These are phyloP conservation scores for Dynastes tityus DNA, from an alignment of 2,888 invertebrate genomes.

Conservation along the genomic window DNA sequence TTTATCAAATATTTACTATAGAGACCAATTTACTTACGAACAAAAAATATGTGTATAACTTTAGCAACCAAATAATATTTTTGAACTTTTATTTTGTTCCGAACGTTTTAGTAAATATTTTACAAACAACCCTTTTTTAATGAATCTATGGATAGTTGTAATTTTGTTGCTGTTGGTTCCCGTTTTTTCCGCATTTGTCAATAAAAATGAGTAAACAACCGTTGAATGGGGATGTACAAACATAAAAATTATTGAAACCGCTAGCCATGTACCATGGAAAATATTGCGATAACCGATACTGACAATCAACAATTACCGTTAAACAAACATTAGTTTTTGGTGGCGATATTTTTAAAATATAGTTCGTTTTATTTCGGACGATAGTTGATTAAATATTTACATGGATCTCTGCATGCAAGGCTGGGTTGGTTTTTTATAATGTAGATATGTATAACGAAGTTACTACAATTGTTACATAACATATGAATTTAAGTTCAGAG, in stretches of 20 bases:
- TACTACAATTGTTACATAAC: too few relatives aligned
- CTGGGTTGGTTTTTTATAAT: too few relatives aligned
- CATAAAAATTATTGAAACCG: conserved; percentile 23
- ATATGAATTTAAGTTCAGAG: too few relatives aligned
- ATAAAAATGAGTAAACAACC: conserved; percentile 13
- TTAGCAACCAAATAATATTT: background rate
- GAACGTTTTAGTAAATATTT: conserved; percentile 10
- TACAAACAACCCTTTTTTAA: background rate
- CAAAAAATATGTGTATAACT: background rate
- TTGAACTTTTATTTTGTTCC: background rate
- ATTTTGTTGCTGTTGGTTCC: background rate
- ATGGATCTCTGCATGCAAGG: too few relatives aligned
- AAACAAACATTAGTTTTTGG: conserved; percentile 13
- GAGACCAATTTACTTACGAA: background rate
- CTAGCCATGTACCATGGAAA: background rate
- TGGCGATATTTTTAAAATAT: background rate
- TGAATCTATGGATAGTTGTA: conserved; percentile 6
- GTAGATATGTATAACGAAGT: too few relatives aligned
- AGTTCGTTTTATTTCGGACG: background rate
- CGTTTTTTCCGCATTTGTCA: background rate
- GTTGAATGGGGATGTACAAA: background rate
- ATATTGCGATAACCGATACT: background rate
- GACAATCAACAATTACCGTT: conserved; percentile 14
- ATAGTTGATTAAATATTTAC: background rate
- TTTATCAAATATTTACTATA: background rate